Evolutionary conservation across 2,888 invertebrate genomes (phyloP).

Genomic region (Mactromeris polynyma): DNA sequence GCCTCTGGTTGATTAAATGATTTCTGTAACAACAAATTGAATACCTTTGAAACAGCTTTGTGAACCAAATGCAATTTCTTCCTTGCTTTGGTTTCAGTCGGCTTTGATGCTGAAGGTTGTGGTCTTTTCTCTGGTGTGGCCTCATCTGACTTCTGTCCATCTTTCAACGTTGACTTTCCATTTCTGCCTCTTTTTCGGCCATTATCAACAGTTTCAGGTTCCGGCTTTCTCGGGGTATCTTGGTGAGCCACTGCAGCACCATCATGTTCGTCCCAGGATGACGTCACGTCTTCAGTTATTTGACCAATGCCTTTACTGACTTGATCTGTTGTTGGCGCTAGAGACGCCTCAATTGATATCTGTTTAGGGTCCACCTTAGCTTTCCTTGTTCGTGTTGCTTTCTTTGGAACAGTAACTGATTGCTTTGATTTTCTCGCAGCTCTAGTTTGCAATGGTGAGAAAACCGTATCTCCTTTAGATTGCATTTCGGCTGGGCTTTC

Average conservation of each 20-base stretch:
- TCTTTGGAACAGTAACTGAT: constrained; percentile 19
- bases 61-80: constrained; percentile 64
- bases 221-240: constrained; percentile 46
- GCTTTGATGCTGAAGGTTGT: neutral
- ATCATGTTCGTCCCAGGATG: constrained; percentile 79
- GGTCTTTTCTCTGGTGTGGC: constrained; percentile 57
- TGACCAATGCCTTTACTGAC: neutral
- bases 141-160: constrained; percentile 32
- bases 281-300: constrained; percentile 70
- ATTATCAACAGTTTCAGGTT: neutral
- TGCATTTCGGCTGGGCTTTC: constrained; percentile 7
- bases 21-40: neutral
- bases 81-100: constrained; percentile 48
- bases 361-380: constrained; percentile 58
- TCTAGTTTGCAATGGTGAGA: constrained; percentile 66
- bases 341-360: constrained; percentile 40
- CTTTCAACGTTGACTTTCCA: constrained; percentile 28
- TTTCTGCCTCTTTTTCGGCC: constrained; percentile 49
- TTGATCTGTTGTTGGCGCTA: neutral
- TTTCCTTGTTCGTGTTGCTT: constrained; percentile 59
- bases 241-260: constrained; percentile 39
- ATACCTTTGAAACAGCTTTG: constrained; percentile 13
- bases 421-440: constrained; percentile 57
- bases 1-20: too few relatives aligned
- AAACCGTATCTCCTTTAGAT: constrained; percentile 53